Conservation (phyloP, 2,113 vertebrate species). For the Gulo gulo region DNA sequence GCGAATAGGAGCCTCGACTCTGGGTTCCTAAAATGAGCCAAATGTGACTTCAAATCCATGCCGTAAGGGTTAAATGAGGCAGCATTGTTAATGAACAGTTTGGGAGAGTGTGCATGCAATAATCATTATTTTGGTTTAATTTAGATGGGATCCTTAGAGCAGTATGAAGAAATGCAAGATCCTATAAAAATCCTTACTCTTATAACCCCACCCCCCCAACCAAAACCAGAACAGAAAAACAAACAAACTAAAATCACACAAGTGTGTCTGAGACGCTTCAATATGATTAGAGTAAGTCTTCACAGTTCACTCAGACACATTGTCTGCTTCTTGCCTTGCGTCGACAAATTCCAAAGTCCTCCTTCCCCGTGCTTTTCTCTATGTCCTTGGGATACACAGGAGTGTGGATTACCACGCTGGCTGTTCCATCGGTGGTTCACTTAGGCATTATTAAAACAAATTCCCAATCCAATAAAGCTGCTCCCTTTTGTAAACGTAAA, state of each 20-base stretch:
- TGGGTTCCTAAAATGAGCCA: not conserved
- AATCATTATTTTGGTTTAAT: not conserved
- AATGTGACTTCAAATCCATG: not conserved
- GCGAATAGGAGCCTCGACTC: not conserved
- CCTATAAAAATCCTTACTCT: not conserved
- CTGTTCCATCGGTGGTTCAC: conserved; percentile 57
- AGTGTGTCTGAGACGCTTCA: not conserved
- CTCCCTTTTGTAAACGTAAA: conserved; percentile 82
- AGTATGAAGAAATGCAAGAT: not conserved
- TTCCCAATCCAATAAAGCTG: conserved; percentile 81
- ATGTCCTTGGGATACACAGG: not conserved
- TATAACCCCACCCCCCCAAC: not conserved
- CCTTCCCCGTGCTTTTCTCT: not conserved
- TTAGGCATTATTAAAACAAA: conserved; percentile 82
- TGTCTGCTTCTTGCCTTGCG: not conserved
- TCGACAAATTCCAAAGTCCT: not conserved
- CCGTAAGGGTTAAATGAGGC: not conserved
- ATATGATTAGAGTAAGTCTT: not conserved
- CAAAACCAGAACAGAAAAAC: not conserved
- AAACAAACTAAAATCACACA: not conserved
- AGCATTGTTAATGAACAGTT: no score
- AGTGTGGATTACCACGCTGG: not conserved
- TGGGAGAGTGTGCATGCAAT: not conserved
- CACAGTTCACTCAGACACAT: not conserved
- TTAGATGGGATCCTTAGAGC: not conserved